A percentile compares a stretch with the other conserved stretches of the same genome.
Evolutionary conservation across 2,797 vertebrate species (phyloP).

Genomic region (Squalus acanthias): DNA sequence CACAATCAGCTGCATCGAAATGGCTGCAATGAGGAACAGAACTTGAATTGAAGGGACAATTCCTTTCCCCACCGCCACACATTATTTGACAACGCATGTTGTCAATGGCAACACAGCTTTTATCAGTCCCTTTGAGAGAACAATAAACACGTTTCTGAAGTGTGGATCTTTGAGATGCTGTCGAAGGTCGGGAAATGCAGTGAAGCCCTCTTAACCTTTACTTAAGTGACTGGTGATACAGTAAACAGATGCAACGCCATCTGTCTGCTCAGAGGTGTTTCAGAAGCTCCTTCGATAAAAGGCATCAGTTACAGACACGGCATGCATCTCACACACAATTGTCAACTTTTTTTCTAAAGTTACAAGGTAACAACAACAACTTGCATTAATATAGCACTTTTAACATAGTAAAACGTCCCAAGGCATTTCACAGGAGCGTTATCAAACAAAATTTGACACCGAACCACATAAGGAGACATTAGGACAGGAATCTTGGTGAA

Average conservation of each 20-base stretch:
- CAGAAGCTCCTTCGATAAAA: not conserved
- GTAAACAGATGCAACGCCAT: not conserved
- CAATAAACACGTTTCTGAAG: not conserved
- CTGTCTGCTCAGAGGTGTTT: not conserved
- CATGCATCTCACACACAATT: not conserved
- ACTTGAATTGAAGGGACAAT: not conserved
- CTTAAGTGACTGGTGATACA: not conserved
- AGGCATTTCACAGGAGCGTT: not conserved
- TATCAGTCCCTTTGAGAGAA: not conserved
- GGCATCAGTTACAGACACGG: not conserved
- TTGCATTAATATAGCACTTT: not conserved
- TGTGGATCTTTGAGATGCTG: not conserved
- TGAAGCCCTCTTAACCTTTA: conserved; percentile 28
- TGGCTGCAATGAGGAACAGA: not conserved
- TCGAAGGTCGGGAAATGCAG: not conserved
- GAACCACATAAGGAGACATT: not conserved
- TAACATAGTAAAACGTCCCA: not conserved
- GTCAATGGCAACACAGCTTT: not conserved
- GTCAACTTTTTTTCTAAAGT: not conserved
- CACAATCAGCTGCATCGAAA: not conserved
- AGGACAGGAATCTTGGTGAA: not conserved
- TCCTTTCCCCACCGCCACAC: not conserved
- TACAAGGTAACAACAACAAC: not conserved
- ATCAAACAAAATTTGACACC: not conserved
- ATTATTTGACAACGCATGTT: not conserved